phyloP scores from a whole-genome alignment of 2,888 invertebrate species.

The Phortica okadai region DNA sequence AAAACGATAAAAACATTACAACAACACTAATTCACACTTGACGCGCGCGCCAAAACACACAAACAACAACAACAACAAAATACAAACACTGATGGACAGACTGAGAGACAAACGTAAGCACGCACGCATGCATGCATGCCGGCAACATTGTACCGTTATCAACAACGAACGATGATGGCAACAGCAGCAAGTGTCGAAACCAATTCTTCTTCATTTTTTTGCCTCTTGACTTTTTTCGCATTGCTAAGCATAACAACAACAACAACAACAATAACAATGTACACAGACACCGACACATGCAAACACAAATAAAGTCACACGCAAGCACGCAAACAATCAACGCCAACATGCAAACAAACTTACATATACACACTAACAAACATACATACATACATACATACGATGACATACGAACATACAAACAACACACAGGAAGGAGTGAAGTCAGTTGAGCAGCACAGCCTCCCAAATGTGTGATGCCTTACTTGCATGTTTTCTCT shows the following conservation, averaged over 20 bases:
- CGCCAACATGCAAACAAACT: slow-evolving; percentile 20
- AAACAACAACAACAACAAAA: neutral
- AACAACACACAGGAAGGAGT: neutral
- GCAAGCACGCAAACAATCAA: slow-evolving; percentile 27
- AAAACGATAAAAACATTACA: slow-evolving; percentile 48
- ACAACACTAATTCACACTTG: slow-evolving; percentile 68
- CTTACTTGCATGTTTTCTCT: neutral
- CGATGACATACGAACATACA: neutral
- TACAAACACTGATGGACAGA: slow-evolving; percentile 10
- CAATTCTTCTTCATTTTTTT: slow-evolving; percentile 23
- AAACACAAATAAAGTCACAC: slow-evolving; percentile 19
- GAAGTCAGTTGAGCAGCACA: slow-evolving; percentile 3
- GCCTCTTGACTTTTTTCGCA: neutral
- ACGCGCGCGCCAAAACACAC: slow-evolving; percentile 65
- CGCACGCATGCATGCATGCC: slow-evolving; percentile 40
- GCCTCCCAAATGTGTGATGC: slow-evolving; percentile 14
- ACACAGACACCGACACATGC: slow-evolving; percentile 15
- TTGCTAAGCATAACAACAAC: no score
- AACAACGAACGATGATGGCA: slow-evolving; percentile 60
- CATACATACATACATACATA: neutral
- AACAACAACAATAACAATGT: neutral
- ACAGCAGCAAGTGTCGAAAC: slow-evolving; percentile 34
- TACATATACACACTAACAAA: neutral
- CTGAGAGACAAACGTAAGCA: slow-evolving; percentile 10
- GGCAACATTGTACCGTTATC: slow-evolving; percentile 56